Base-by-base conservation (phyloP, 2,797 vertebrate genomes). In the Mallotus villosus region DNA sequence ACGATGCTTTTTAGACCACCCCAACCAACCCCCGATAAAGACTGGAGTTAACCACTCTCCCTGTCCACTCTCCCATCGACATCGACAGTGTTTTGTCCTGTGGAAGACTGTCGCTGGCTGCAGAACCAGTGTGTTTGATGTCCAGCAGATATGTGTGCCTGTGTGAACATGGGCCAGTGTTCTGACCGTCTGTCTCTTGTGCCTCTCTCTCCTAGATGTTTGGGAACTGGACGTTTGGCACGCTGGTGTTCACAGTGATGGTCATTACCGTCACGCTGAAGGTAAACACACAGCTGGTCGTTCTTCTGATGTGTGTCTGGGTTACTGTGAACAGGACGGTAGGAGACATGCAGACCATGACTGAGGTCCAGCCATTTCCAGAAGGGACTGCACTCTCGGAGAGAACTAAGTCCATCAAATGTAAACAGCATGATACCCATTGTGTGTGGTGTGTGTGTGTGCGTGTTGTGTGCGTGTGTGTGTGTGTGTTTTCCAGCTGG, bases 181-280 rank as follows among this genome's bases (percentile, higher is more conserved):
- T 41, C 41, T 41, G 5, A 16, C 16, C 61, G 3, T 4, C 49
- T 55, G 1, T 11, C 1, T 37, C 14, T 27, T 27, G 34, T 22
- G 64, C 67, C 59, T 66, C 17, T 51, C 41, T 70, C 81, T 73
- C 82, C 1, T 73, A 99, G 98, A 98, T 98, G 96, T 97, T 97
- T 93, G 98, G 98, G 65, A 98, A 99, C 92, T 99, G 97, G 98
- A 97, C 98, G 0, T 98, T 99, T 88, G 98, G 98, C 78, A 97
- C 96, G 3, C 88, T 99, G 88, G 96, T 99, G 77, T 99, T 99
- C 85, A 99, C 97, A 0, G 95, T 99, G 75, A 97, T 99, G 97
- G 94, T 99, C 84, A 96, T 99, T 85, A 98, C 97, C 0, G 98
- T 99, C 74, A 99, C 97, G 0, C 91, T 97, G 82, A 99, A 99